Conservation (phyloP, 1,140 invertebrate genomes). For the Steinernema khuongi region DNA sequence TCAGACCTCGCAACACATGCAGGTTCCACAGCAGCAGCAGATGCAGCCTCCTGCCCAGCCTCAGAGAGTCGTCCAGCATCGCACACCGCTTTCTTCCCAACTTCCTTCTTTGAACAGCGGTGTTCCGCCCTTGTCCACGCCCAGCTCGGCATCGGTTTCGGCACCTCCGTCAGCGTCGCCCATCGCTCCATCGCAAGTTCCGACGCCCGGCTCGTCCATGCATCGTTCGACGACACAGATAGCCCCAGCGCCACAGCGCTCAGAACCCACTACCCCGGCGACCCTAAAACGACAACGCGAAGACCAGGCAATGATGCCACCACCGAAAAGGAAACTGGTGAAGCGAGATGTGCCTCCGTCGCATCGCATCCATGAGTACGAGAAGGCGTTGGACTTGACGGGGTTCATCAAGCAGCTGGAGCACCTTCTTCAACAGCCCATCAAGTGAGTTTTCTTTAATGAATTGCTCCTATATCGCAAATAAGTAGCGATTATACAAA, state of each 20-base stretch:
- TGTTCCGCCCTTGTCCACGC: too few species aligned
- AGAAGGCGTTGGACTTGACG: conserved; percentile 44
- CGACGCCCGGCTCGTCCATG: neutral
- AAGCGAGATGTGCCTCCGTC: conserved; percentile 12
- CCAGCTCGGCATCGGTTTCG: neutral
- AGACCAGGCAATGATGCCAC: conserved; percentile 8
- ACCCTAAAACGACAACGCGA: neutral
- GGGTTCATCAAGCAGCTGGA: conserved; percentile 44
- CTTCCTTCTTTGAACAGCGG: neutral
- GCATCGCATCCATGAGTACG: conserved; percentile 27
- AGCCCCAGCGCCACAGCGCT: neutral
- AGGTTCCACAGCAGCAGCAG: too few species aligned
- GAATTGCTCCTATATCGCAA: neutral
- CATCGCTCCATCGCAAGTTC: neutral
- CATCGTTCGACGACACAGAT: neutral
- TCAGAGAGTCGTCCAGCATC: neutral
- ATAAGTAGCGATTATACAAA: too few species aligned
- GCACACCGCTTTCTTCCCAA: neutral
- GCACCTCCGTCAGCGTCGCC: neutral
- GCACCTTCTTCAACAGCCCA: conserved; percentile 42
- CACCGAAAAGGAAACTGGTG: neutral
- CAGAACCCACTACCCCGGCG: neutral
- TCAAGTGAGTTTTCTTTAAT: conserved; percentile 39
- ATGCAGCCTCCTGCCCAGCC: neutral
- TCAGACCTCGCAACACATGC: neutral